Evolutionary conservation across 2,113 vertebrate genomes (phyloP).

Genomic region (Mastomys coucha): DNA sequence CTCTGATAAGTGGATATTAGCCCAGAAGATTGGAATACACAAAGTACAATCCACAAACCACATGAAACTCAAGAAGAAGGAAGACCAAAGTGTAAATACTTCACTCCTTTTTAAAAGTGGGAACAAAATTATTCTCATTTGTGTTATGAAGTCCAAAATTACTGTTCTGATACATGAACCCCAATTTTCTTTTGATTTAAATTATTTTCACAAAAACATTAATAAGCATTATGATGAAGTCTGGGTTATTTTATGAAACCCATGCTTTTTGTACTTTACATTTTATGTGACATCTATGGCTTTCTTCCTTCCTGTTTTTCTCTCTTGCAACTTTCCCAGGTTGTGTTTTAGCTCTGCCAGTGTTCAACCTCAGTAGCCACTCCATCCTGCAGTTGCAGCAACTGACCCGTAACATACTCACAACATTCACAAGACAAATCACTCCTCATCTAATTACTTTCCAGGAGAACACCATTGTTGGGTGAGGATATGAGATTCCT

Average conservation of each 20-base stretch:
- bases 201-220: slow-evolving; percentile 34
- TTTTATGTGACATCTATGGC: neutral
- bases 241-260: slow-evolving; percentile 8
- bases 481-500: slow-evolving; percentile 67
- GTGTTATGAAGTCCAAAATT: neutral
- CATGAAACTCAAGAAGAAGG: too few relatives aligned
- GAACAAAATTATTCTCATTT: neutral
- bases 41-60: too few relatives aligned
- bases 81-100: too few relatives aligned
- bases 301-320: neutral
- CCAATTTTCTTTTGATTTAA: slow-evolving; percentile 27
- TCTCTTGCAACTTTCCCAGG: neutral
- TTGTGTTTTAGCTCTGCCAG: slow-evolving; percentile 22
- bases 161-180: neutral
- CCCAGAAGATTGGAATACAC: too few relatives aligned
- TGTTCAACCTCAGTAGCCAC: slow-evolving; percentile 15
- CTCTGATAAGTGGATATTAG: too few relatives aligned
- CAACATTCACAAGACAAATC: slow-evolving; percentile 66
- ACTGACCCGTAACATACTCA: slow-evolving; percentile 69
- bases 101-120: too few relatives aligned
- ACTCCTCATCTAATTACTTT: slow-evolving; percentile 61
- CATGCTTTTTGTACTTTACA: neutral
- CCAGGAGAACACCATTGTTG: slow-evolving; percentile 64
- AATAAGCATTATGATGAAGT: neutral
- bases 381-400: slow-evolving; percentile 54